Evolutionary conservation across 2,888 invertebrate species (phyloP).

Genomic region (Trisateles emortualis): DNA sequence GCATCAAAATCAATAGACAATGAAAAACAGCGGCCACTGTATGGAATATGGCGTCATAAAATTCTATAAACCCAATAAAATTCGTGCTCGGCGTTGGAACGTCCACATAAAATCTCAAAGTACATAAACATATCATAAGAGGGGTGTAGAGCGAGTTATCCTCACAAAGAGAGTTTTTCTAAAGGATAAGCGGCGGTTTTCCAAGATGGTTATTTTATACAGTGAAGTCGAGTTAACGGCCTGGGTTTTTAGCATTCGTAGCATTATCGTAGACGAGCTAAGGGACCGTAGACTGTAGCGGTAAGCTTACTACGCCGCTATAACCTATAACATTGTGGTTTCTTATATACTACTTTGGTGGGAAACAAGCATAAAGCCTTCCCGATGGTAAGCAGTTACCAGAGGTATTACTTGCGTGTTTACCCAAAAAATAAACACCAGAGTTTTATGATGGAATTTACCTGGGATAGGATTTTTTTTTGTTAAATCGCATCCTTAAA

Average conservation of each 20-base stretch:
- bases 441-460: too few species aligned
- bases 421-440: too few species aligned
- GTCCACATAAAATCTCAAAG: slow-evolving; percentile 86
- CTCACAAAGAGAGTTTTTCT: slow-evolving; percentile 83
- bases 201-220: slow-evolving; percentile 86
- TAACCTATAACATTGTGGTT: too few species aligned
- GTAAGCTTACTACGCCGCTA: too few species aligned
- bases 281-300: slow-evolving; percentile 34
- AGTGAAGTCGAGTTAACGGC: slow-evolving; percentile 79
- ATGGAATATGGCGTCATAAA: slow-evolving; percentile 81
- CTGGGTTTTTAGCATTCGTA: slow-evolving; percentile 54
- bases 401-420: too few species aligned
- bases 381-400: too few species aligned
- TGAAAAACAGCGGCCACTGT: slow-evolving; percentile 83
- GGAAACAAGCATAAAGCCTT: too few species aligned
- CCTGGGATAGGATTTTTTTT: too few species aligned
- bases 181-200: slow-evolving; percentile 80
- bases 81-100: slow-evolving; percentile 85
- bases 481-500: too few species aligned
- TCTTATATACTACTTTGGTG: too few species aligned
- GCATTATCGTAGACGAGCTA: slow-evolving; percentile 47
- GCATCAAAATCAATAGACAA: slow-evolving; percentile 83
- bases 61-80: slow-evolving; percentile 87
- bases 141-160: slow-evolving; percentile 82
- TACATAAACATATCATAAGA: slow-evolving; percentile 87